Conservation (phyloP, 1,140 invertebrate species). For the Drosophila rufa region DNA sequence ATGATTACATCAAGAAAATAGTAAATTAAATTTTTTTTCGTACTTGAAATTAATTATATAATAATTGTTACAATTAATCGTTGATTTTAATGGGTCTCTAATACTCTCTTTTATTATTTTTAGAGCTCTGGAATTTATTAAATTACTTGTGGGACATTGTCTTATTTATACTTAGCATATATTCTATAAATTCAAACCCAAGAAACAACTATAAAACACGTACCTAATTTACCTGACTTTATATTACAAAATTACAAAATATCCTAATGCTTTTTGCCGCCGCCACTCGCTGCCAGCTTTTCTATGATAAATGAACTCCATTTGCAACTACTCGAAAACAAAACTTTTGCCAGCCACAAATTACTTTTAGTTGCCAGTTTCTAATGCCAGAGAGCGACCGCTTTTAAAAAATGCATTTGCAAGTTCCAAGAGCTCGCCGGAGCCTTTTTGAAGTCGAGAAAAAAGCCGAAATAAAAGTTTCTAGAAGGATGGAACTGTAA, state of each 20-base stretch:
- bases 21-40: too few species aligned
- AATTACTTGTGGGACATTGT: too few species aligned
- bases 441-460: too few species aligned
- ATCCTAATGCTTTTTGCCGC: constrained; percentile 13
- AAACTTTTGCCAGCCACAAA: constrained; percentile 37
- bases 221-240: background rate
- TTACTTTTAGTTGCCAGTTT: constrained; percentile 43
- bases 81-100: too few species aligned
- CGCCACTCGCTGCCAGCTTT: constrained; percentile 2
- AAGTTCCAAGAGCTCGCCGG: background rate
- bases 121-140: too few species aligned
- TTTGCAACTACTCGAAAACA: constrained; percentile 24
- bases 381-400: constrained; percentile 19
- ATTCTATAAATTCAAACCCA: too few species aligned
- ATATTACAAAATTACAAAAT: background rate
- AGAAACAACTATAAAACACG: too few species aligned
- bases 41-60: too few species aligned
- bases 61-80: too few species aligned
- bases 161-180: too few species aligned
- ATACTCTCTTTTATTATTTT: too few species aligned
- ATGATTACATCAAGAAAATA: too few species aligned
- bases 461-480: constrained; percentile 24
- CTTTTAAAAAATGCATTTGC: constrained; percentile 39
- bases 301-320: constrained; percentile 41
- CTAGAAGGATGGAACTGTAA: constrained; percentile 12